phyloP scores from a whole-genome alignment of 1,140 invertebrate genomes.

The Charaxes varanes region DNA sequence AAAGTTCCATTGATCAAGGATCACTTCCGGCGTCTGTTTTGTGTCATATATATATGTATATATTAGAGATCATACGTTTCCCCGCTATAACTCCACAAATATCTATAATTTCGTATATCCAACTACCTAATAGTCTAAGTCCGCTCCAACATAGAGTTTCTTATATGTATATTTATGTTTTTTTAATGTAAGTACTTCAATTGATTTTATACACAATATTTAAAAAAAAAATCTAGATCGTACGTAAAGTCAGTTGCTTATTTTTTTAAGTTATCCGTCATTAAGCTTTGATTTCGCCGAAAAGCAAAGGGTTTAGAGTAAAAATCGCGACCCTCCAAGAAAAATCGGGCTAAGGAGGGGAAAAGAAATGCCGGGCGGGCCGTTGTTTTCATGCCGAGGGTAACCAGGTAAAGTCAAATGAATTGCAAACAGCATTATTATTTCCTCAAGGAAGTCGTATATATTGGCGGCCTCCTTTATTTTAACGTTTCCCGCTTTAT shows the following conservation, averaged over 20 bases:
- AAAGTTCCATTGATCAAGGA: too few relatives aligned
- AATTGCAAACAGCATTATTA: conserved; percentile 74
- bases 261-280: conserved; percentile 28
- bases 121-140: too few relatives aligned
- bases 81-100: too few relatives aligned
- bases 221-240: too few relatives aligned
- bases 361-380: conserved; percentile 45
- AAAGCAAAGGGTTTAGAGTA: conserved; percentile 61
- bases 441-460: conserved; percentile 73
- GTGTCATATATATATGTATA: too few relatives aligned
- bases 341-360: conserved; percentile 48
- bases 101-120: too few relatives aligned
- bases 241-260: conserved; percentile 29
- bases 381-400: conserved; percentile 65
- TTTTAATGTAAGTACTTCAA: too few relatives aligned
- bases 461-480: conserved; percentile 69
- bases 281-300: conserved; percentile 61
- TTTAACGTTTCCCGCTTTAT: conserved; percentile 66
- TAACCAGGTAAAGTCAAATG: conserved; percentile 70
- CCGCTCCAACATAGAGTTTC: too few relatives aligned
- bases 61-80: too few relatives aligned
- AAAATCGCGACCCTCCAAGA: conserved; percentile 60
- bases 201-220: too few relatives aligned
- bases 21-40: too few relatives aligned
- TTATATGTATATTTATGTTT: too few relatives aligned